Percentiles rank a stretch among this genome's conserved stretches.
phyloP scores from a whole-genome alignment of 2,888 invertebrate genomes.

The Heteropelma amictum region DNA sequence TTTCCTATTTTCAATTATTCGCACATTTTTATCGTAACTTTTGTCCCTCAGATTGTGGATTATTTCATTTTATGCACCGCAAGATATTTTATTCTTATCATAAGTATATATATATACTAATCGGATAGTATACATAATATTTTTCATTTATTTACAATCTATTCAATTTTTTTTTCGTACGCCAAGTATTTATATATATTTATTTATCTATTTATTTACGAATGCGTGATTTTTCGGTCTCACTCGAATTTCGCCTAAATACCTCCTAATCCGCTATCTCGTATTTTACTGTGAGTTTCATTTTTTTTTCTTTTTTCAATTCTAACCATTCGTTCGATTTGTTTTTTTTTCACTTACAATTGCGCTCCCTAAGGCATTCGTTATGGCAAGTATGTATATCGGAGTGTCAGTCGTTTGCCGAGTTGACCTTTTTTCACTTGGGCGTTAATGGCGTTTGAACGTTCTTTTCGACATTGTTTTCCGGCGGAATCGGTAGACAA shows the following conservation, averaged over 20 bases:
- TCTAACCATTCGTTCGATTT: too few relatives aligned
- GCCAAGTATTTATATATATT: constrained; percentile 22
- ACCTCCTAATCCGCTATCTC: constrained; percentile 27
- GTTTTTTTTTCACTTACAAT: not conserved
- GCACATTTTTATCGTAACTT: constrained; percentile 45
- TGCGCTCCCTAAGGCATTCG: too few relatives aligned
- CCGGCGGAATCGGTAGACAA: too few relatives aligned
- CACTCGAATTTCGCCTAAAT: constrained; percentile 40
- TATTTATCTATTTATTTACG: constrained; percentile 25
- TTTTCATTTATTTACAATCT: constrained; percentile 53
- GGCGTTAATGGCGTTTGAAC: too few relatives aligned
- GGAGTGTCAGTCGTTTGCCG: too few relatives aligned
- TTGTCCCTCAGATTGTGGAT: constrained; percentile 34
- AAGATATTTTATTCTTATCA: too few relatives aligned
- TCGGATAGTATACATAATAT: constrained; percentile 32
- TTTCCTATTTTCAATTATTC: constrained; percentile 49
- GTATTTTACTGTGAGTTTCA: constrained; percentile 22
- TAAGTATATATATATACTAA: constrained; percentile 18
- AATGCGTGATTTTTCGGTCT: constrained; percentile 39
- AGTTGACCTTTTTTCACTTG: too few relatives aligned
- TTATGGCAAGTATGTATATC: too few relatives aligned
- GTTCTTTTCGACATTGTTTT: too few relatives aligned
- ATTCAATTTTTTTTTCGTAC: constrained; percentile 45
- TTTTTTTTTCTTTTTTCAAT: constrained; percentile 10
- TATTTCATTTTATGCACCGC: constrained; percentile 39